A percentile compares a stretch with the other conserved stretches of the same genome.
Evolutionary conservation across 2,888 invertebrate species (phyloP).

Genomic region (Bimastos eiseni): DNA sequence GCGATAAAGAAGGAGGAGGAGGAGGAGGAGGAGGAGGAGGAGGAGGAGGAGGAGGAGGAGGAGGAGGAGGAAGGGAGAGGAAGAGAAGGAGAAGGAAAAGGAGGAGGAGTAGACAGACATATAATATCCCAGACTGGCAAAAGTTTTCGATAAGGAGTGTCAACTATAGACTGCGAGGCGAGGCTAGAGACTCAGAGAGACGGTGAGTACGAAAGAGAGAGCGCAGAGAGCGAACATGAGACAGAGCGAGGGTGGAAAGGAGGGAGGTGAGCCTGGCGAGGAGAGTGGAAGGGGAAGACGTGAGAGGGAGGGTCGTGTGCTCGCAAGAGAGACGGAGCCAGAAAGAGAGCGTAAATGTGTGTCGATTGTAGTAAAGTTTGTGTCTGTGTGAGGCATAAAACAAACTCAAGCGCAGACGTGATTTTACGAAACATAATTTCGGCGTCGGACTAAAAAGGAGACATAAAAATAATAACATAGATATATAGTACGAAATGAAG

Average conservation of each 20-base stretch:
- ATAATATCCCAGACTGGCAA: no score
- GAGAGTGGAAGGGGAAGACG: no score
- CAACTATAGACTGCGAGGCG: background rate
- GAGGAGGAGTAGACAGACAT: no score
- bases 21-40: background rate
- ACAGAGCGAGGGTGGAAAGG: background rate
- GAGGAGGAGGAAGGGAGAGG: background rate
- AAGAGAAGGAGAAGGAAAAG: no score
- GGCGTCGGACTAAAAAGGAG: background rate
- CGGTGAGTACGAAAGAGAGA: no score
- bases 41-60: background rate
- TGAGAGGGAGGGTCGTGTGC: no score
- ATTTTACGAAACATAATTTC: background rate
- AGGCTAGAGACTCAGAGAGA: background rate
- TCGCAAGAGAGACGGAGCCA: background rate
- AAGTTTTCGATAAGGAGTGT: background rate
- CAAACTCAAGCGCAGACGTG: constrained; percentile 13
- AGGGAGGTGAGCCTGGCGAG: no score
- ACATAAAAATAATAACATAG: background rate
- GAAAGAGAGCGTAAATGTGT: background rate
- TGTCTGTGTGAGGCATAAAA: background rate
- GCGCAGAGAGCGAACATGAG: background rate
- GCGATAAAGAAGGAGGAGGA: background rate
- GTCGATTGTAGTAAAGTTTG: constrained; percentile 1
- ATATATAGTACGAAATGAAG: background rate